Conservation (phyloP, 2,797 vertebrate species). For the Squalus acanthias region DNA sequence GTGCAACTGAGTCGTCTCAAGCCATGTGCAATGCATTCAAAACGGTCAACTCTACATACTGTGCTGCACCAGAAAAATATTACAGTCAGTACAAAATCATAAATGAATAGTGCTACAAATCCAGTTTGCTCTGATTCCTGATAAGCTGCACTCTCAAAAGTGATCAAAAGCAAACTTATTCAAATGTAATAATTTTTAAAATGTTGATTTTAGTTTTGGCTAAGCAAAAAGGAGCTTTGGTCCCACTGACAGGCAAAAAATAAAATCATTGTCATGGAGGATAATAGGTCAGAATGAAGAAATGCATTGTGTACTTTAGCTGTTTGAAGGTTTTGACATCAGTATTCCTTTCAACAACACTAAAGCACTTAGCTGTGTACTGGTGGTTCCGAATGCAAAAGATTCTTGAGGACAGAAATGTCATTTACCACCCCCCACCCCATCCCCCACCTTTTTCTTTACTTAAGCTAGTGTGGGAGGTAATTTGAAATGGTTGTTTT, state of each 20-base stretch:
- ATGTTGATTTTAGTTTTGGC: neutral
- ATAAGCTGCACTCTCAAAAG: neutral
- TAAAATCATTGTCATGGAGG: neutral
- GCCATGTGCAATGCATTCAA: neutral
- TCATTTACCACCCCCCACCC: too few relatives aligned
- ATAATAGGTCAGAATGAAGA: too few relatives aligned
- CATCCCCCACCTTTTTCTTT: neutral
- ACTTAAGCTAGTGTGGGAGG: neutral
- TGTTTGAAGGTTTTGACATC: neutral
- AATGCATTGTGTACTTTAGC: neutral
- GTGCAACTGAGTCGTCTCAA: too few relatives aligned
- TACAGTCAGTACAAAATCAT: too few relatives aligned
- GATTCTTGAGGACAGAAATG: neutral
- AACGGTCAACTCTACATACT: neutral
- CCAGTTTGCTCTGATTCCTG: neutral
- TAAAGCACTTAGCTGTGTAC: neutral
- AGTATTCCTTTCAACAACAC: neutral
- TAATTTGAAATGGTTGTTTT: conserved; percentile 7
- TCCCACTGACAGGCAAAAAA: neutral
- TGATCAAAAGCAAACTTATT: neutral
- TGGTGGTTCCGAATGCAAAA: neutral
- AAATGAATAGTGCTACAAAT: neutral
- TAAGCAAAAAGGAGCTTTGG: neutral
- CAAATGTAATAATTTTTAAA: neutral
- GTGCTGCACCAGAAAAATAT: neutral